These are phyloP conservation scores for Gobio occitaniae DNA, from an alignment of 2,797 vertebrate genomes.

Conservation along the genomic window DNA sequence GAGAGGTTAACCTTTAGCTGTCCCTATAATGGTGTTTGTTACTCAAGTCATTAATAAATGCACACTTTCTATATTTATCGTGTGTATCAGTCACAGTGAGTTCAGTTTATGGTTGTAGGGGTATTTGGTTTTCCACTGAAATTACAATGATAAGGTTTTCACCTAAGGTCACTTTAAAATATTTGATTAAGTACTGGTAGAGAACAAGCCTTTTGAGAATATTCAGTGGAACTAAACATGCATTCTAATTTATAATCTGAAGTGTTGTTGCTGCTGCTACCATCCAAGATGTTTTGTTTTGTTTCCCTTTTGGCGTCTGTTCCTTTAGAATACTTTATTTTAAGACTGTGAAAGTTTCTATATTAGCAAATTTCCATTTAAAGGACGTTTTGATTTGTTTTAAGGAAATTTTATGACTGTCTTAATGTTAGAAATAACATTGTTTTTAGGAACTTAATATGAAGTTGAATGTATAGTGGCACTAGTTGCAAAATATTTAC, in stretches of 20 bases:
- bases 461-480: neutral
- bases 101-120: neutral
- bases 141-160: neutral
- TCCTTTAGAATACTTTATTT: neutral
- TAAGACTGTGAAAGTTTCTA: conserved; percentile 4
- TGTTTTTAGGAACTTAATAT: neutral
- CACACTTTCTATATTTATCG: neutral
- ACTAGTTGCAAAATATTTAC: neutral
- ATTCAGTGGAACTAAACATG: neutral
- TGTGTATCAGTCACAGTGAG: neutral
- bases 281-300: neutral
- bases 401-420: neutral
- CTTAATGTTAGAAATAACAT: neutral
- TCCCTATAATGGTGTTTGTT: conserved; percentile 8
- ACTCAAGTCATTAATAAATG: neutral
- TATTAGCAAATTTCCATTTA: neutral
- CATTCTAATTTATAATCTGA: neutral
- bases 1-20: neutral
- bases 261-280: conserved; percentile 41
- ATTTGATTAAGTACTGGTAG: neutral
- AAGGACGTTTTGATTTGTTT: neutral
- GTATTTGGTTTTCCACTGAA: neutral
- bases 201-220: conserved; percentile 8
- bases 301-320: neutral
- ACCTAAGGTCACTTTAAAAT: neutral